phyloP scores from a whole-genome alignment of 2,113 vertebrate species.

The Varanus salvator region DNA sequence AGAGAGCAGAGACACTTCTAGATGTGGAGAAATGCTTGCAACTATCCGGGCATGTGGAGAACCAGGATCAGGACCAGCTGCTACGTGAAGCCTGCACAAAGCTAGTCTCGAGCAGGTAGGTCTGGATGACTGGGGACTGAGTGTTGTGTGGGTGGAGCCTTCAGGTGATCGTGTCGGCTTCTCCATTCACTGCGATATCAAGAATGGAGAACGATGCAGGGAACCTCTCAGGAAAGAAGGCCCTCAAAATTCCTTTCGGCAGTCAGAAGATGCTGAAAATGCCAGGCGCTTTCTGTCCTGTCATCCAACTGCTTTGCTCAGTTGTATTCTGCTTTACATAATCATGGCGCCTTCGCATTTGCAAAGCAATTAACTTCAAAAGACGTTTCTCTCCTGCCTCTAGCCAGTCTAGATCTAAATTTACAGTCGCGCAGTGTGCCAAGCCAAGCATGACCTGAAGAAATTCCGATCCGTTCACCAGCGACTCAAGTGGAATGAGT shows the following conservation, averaged over 20 bases:
- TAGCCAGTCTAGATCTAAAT: background rate
- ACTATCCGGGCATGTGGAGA: background rate
- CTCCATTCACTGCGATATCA: background rate
- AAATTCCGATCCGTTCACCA: background rate
- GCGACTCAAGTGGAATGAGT: background rate
- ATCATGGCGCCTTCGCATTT: background rate
- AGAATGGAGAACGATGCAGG: background rate
- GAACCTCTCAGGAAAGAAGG: background rate
- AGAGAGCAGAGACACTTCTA: background rate
- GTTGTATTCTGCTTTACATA: background rate
- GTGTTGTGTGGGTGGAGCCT: background rate
- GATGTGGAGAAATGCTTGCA: background rate
- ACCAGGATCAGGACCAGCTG: background rate
- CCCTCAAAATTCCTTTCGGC: background rate
- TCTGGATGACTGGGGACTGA: conserved; percentile 3
- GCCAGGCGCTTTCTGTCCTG: background rate
- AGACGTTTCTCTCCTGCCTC: too few species aligned
- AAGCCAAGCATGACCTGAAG: background rate
- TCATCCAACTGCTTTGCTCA: background rate
- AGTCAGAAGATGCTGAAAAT: background rate
- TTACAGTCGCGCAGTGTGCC: background rate
- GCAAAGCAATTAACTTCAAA: background rate
- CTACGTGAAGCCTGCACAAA: background rate
- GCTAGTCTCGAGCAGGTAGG: background rate
- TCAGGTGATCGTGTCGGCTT: background rate